phyloP scores from a whole-genome alignment of 2,113 vertebrate species.

The Hydropotes inermis region DNA sequence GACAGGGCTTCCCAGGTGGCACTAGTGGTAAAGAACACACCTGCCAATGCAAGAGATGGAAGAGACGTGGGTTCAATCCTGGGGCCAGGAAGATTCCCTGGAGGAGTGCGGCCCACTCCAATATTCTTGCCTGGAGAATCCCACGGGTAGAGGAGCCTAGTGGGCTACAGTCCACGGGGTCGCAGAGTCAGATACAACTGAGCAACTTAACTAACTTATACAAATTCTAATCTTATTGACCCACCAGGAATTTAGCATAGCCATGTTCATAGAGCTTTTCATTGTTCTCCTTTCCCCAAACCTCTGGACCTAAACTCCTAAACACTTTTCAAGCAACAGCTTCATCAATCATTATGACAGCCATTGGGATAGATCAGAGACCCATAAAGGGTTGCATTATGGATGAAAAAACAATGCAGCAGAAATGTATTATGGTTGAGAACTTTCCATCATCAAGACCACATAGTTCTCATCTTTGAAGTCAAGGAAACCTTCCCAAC shows the following conservation, averaged over 20 bases:
- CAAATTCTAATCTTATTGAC: neutral
- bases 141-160: neutral
- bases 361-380: neutral
- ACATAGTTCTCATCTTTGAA: neutral
- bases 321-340: conserved; percentile 3
- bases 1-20: neutral
- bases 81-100: neutral
- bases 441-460: neutral
- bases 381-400: neutral
- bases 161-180: too few relatives aligned
- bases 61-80: neutral
- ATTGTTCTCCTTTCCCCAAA: neutral
- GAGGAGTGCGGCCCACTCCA: neutral
- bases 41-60: neutral
- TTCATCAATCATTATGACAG: conserved; percentile 2
- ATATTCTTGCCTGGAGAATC: neutral
- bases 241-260: too few relatives aligned
- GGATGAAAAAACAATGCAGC: neutral
- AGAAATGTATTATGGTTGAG: neutral
- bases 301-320: neutral
- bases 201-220: neutral
- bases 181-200: too few relatives aligned
- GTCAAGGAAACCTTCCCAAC: neutral
- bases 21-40: neutral
- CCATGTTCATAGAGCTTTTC: neutral